Conservation (phyloP, 2,888 invertebrate genomes). For the Machimus atricapillus region DNA sequence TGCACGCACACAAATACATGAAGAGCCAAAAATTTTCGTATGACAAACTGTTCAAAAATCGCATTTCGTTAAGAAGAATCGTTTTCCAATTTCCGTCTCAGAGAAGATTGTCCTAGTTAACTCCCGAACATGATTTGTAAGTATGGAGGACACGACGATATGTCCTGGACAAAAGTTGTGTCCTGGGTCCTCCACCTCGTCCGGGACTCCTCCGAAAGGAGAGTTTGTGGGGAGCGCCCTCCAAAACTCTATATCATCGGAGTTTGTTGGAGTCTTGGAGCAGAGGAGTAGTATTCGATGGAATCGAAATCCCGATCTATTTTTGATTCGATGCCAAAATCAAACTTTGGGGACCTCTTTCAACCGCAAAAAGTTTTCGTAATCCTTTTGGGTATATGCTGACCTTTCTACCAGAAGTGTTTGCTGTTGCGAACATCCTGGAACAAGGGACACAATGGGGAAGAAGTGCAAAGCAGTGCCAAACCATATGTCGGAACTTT, state of each 20-base stretch:
- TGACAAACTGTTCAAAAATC: conserved; percentile 32
- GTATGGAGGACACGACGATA: conserved; percentile 11
- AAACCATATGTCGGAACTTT: conserved; percentile 56
- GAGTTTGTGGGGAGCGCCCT: too few relatives aligned
- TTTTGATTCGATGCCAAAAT: conserved; percentile 36
- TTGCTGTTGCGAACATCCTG: conserved; percentile 41
- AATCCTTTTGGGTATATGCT: conserved; percentile 37
- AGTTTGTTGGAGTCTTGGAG: not conserved
- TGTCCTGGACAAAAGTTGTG: not conserved
- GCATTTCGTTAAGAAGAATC: conserved; percentile 33
- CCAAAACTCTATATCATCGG: not conserved
- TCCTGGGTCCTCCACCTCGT: not conserved
- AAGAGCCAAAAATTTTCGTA: not conserved
- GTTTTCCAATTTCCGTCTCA: conserved; percentile 36
- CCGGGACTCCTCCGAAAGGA: not conserved
- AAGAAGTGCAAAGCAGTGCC: conserved; percentile 49
- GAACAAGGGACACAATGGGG: conserved; percentile 37
- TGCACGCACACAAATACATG: not conserved
- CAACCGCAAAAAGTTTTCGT: conserved; percentile 39
- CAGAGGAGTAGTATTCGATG: not conserved
- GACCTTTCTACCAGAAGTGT: conserved; percentile 40
- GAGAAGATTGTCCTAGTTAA: conserved; percentile 36
- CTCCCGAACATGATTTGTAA: conserved; percentile 8
- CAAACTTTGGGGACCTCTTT: conserved; percentile 37
- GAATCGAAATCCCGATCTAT: conserved; percentile 26